A percentile compares a stretch with the other conserved stretches of the same genome.
Conservation (phyloP, 2,888 invertebrate genomes). For the Euzophera pinguis region DNA sequence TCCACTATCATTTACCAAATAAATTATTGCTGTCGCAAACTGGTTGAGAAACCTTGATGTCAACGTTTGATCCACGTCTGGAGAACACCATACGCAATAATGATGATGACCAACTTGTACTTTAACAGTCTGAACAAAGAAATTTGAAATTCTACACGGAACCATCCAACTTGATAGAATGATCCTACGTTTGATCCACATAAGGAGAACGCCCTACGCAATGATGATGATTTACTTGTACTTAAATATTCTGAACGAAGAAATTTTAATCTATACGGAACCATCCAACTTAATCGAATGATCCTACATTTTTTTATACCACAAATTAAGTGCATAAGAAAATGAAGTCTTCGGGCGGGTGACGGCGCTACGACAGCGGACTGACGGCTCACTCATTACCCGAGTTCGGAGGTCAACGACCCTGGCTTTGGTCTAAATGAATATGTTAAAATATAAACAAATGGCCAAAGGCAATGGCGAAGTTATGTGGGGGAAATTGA, state of each 20-base stretch:
- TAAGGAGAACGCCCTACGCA: no score
- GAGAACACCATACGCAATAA: no score
- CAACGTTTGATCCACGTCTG: no score
- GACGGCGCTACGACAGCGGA: constrained; percentile 52
- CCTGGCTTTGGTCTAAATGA: constrained; percentile 20
- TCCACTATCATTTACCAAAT: no score
- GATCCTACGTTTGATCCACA: no score
- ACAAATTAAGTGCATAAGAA: constrained; percentile 60
- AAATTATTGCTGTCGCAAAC: no score
- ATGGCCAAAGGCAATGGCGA: background rate
- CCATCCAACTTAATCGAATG: background rate
- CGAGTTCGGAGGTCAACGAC: constrained; percentile 45
- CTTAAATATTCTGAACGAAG: no score
- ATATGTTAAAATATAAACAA: constrained; percentile 11
- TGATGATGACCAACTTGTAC: no score
- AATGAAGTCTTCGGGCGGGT: constrained; percentile 64
- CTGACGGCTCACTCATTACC: constrained; percentile 64
- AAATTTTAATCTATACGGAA: constrained; percentile 2
- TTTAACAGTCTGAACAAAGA: no score
- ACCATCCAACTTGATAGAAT: background rate
- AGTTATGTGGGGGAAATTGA: constrained; percentile 37
- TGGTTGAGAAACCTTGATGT: no score
- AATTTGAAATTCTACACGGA: background rate
- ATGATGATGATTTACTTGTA: no score
- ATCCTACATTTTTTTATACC: constrained; percentile 36